Evolutionary conservation across 1,140 invertebrate species (phyloP).

Genomic region (Drosophila ohnishii): DNA sequence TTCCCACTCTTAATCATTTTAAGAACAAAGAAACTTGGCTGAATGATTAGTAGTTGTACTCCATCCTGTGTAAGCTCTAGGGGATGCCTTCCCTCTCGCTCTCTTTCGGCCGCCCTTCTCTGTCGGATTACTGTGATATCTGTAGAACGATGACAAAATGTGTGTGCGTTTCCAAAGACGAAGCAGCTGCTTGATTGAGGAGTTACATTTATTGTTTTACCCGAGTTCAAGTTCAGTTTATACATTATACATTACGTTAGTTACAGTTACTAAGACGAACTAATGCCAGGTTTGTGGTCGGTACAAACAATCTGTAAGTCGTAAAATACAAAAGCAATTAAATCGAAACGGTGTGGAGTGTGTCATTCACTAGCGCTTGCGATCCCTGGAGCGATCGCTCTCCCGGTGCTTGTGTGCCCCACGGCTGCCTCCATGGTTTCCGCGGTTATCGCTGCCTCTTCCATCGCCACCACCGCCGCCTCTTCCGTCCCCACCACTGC

Average conservation of each 20-base stretch:
- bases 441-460: constrained; percentile 19
- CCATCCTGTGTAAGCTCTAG: too few species aligned
- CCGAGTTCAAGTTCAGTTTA: constrained; percentile 30
- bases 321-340: constrained; percentile 32
- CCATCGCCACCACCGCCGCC: constrained; percentile 20
- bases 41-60: not conserved
- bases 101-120: constrained; percentile 13
- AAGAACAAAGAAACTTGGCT: not conserved
- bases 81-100: not conserved
- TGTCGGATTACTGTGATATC: constrained; percentile 42
- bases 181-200: constrained; percentile 15
- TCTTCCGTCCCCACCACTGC: constrained; percentile 43
- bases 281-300: constrained; percentile 16
- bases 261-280: constrained; percentile 30
- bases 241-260: constrained; percentile 13
- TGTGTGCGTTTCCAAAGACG: not conserved
- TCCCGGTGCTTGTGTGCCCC: constrained; percentile 71
- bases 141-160: constrained; percentile 5
- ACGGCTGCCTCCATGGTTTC: constrained; percentile 37
- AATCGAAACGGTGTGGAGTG: constrained; percentile 19
- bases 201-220: constrained; percentile 48
- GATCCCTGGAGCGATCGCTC: constrained; percentile 74
- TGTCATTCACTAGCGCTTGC: constrained; percentile 64
- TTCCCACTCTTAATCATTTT: not conserved
- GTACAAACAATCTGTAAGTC: constrained; percentile 28